These are phyloP conservation scores for Drosophila pallidifrons DNA, from an alignment of 1,140 invertebrate species.

Conservation along the genomic window DNA sequence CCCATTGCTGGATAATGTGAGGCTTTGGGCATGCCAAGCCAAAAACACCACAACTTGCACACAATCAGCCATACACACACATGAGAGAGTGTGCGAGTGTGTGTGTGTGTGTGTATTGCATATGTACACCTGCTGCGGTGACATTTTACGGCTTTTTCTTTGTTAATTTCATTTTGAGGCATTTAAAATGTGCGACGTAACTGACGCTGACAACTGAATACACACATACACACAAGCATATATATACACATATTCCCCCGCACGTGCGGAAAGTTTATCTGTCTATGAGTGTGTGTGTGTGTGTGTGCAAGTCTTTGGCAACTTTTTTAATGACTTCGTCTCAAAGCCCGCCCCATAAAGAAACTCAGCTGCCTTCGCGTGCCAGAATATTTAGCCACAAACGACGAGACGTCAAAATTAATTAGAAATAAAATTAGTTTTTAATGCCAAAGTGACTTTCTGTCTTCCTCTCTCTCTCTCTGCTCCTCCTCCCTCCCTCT, in stretches of 20 bases:
- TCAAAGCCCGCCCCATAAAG: conserved; percentile 45
- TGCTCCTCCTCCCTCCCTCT: not conserved
- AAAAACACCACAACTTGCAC: conserved; percentile 23
- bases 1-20: conserved; percentile 55
- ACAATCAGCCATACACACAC: not conserved
- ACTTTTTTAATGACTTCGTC: conserved; percentile 80
- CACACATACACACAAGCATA: conserved; percentile 25
- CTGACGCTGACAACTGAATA: conserved; percentile 80
- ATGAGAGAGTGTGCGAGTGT: conserved; percentile 25
- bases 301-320: conserved; percentile 61
- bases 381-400: conserved; percentile 81
- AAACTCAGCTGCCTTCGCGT: conserved; percentile 64
- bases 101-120: conserved; percentile 25
- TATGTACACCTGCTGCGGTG: conserved; percentile 73
- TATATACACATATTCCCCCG: conserved; percentile 16
- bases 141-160: conserved; percentile 81
- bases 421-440: conserved; percentile 83
- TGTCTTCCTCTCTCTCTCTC: conserved; percentile 9
- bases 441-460: conserved; percentile 71
- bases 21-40: conserved; percentile 45
- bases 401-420: conserved; percentile 83
- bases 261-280: conserved; percentile 62
- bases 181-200: conserved; percentile 76
- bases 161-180: conserved; percentile 81
- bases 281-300: conserved; percentile 7